Evolutionary conservation across 2,797 vertebrate species (phyloP), one percentile per base, ranked within the genome.

Genomic region (Carcharodon carcharias): DNA sequence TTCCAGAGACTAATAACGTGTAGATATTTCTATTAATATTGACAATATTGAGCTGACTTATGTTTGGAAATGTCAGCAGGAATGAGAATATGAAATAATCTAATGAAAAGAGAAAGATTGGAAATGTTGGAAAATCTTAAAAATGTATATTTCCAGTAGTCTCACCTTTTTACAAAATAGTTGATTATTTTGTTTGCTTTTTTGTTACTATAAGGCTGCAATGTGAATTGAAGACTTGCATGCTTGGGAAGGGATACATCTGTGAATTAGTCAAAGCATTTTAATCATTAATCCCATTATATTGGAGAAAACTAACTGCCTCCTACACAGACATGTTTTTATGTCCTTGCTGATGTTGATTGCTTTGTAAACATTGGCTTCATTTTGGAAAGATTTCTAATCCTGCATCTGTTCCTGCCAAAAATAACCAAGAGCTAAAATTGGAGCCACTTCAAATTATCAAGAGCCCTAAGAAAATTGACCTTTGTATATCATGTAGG

Each of bases 361-460:
- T 54, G 28, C 45, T 92, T 92, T 71, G 31, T 56, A 91, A 96
- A 77, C 96, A 87, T 67, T 96, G 97, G 96, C 96, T 96, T 97
- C 96, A 97, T 97, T 97, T 97, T 96, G 96, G 96, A 91, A 95
- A 35, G 94, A 23, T 56, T 77, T 77, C 50, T 35, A 73, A 73
- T 69, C 45, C 35, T 18, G 77, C 69, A 96, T 96, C 96, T 96
- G 96, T 96, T 96, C 95, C 96, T 0, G 2, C 96, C 97, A 97
- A 97, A 97, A 97, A 97, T 96, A 97, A 97, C 96, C 95, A 96
- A 97, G 96, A 96, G 96, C 97, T 97, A 97, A 97, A 97, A 97
- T 97, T 97, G 96, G 96, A 97, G 95, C 69, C 12, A 95, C 94
- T 95, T 95, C 96, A 97, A 97, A 97, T 96, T 96, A 97, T 97